Conservation (phyloP, 2,113 vertebrate genomes). For the Progne subis region DNA sequence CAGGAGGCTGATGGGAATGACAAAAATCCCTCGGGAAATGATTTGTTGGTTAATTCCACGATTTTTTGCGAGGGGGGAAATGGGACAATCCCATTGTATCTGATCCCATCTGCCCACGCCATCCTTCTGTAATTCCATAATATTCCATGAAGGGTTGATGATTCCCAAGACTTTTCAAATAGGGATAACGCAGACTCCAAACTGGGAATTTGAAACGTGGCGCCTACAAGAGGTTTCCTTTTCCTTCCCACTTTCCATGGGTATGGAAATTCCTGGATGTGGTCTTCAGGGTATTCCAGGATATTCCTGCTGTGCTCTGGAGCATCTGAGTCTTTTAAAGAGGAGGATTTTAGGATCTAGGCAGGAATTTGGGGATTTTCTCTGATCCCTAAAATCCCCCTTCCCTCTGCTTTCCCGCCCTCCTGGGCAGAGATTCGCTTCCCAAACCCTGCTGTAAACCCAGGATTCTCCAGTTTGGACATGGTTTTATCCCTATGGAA, state of each 20-base stretch:
- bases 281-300: background rate
- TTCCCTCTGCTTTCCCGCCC: background rate
- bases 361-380: background rate
- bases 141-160: background rate
- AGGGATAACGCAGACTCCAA: background rate
- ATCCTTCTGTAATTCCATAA: background rate
- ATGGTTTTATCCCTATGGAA: background rate
- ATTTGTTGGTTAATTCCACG: background rate
- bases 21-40: background rate
- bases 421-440: background rate
- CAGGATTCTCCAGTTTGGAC: background rate
- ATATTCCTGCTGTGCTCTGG: background rate
- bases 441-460: background rate
- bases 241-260: background rate
- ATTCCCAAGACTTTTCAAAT: background rate
- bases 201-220: background rate
- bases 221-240: accelerated
- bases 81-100: background rate
- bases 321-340: background rate
- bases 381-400: background rate
- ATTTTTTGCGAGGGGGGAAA: accelerated
- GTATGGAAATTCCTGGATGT: background rate
- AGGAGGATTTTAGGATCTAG: background rate
- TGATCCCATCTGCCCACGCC: background rate
- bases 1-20: background rate